Conservation (phyloP, 2,113 vertebrate species). For the Crotophaga sulcirostris region DNA sequence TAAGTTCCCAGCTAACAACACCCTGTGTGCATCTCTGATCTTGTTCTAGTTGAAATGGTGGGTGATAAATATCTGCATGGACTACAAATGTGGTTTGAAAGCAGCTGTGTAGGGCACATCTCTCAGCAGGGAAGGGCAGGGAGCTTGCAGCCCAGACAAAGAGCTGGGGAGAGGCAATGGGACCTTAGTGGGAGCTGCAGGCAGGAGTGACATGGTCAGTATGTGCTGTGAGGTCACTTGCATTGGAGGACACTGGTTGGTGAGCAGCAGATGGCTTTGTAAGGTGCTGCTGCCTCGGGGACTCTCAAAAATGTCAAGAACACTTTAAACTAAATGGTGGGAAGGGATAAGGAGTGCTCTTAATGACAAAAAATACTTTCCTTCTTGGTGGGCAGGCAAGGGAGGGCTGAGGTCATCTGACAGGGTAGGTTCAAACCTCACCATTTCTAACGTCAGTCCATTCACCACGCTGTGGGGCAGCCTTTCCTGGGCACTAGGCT, state of each 20-base stretch:
- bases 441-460: not conserved
- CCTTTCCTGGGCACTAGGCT: not conserved
- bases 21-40: not conserved
- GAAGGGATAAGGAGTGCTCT: not conserved
- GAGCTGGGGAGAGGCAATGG: not conserved
- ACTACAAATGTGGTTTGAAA: too few species aligned
- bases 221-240: not conserved
- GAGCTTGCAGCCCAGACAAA: not conserved
- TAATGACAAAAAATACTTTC: not conserved
- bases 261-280: not conserved
- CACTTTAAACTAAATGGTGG: not conserved
- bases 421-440: not conserved
- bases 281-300: not conserved
- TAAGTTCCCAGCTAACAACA: not conserved
- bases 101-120: accelerated
- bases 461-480: too few species aligned
- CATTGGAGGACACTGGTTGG: not conserved
- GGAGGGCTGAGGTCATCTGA: not conserved
- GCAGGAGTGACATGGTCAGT: not conserved
- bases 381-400: not conserved
- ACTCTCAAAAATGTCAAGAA: not conserved
- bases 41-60: not conserved
- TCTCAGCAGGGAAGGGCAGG: not conserved
- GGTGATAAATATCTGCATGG: not conserved
- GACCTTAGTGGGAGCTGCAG: not conserved